phyloP scores from a whole-genome alignment of 2,888 invertebrate species.

The Cheilosia vernalis region DNA sequence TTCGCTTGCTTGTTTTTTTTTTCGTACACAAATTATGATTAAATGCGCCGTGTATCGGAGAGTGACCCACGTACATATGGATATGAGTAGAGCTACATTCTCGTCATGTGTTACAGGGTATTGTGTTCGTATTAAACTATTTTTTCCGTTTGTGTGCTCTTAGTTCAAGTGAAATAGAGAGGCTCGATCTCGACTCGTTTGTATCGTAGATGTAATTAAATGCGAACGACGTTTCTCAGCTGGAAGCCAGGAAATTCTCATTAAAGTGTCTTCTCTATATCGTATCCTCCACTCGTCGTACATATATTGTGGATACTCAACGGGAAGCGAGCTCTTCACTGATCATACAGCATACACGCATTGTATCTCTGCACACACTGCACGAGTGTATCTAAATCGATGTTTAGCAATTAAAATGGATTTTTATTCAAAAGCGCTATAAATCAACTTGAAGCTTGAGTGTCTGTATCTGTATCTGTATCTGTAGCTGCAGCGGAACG shows the following conservation, averaged over 20 bases:
- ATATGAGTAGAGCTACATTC: slow-evolving; percentile 18
- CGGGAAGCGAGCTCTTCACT: slow-evolving; percentile 48
- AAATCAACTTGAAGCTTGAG: slow-evolving; percentile 57
- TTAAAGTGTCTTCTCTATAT: slow-evolving; percentile 78
- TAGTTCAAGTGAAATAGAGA: slow-evolving; percentile 52
- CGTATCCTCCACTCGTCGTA: slow-evolving; percentile 44
- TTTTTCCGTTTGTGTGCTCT: slow-evolving; percentile 44
- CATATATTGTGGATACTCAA: slow-evolving; percentile 26
- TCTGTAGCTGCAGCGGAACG: not conserved
- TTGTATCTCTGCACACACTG: slow-evolving; percentile 11
- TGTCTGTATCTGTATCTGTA: too few species aligned
- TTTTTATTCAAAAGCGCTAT: slow-evolving; percentile 73
- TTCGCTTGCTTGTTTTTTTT: slow-evolving; percentile 2
- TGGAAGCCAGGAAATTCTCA: slow-evolving; percentile 84
- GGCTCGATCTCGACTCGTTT: slow-evolving; percentile 37
- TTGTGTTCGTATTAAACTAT: slow-evolving; percentile 66
- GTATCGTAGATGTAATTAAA: slow-evolving; percentile 81
- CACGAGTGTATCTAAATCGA: slow-evolving; percentile 47
- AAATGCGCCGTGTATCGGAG: slow-evolving; percentile 51
- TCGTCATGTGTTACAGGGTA: slow-evolving; percentile 53
- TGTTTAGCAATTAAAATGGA: slow-evolving; percentile 72
- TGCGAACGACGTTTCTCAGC: slow-evolving; percentile 81
- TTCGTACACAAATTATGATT: slow-evolving; percentile 68
- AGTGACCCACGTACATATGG: slow-evolving; percentile 28
- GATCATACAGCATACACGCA: slow-evolving; percentile 45